Base-by-base conservation (phyloP, 2,888 invertebrate genomes). In the Leptogaster cylindrica region DNA sequence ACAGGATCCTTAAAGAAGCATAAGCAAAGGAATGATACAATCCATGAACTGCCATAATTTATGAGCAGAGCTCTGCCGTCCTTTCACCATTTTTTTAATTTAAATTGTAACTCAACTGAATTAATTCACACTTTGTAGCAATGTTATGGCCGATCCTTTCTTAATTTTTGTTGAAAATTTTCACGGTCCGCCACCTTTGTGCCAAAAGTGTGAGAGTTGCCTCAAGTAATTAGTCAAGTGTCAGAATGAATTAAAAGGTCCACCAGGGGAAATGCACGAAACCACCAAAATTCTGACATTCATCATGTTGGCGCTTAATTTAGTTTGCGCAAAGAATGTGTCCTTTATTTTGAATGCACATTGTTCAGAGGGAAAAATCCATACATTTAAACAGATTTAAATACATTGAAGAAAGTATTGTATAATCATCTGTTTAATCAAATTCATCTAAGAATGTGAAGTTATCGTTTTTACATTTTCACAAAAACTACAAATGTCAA, bases 91-190 rank as follows among this genome's bases (percentile, higher is more conserved):
- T 16, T 52, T 58, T 58, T 58, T 58, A 39, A 58, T 39, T 58
- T 58, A 25, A 41, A 41, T 39, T 58, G 58, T 58, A 58, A 58
- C 58, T 58, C 39, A 14, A 28, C 39, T 58, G 58, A 58, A 58
- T 58, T 58, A 58, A 58, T 58, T 58, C 58, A 58, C 58, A 58
- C 58, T 58, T 58, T 58, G 18, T 18, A 12, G 25, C 39, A 18
- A 58, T 58, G 39, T 58, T 58, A 39, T 39, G 41, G 58, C 28
- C 58, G 25, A 27, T 58, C 58, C 58, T 58, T 58, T 39, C 41
- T 41, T 58, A 39, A 41, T 12, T 58, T 58, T 25, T 39, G 39
- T 39, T 36, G 39, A 39, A 58, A 58, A 39, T 36, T 58, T 58
- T 58, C 25, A 39, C 41, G 58, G 58, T 41, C 39, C 58, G 58